These are phyloP conservation scores for Enteromius afrohamiltoni DNA, from an alignment of 2,797 vertebrate genomes.

Conservation along the genomic window DNA sequence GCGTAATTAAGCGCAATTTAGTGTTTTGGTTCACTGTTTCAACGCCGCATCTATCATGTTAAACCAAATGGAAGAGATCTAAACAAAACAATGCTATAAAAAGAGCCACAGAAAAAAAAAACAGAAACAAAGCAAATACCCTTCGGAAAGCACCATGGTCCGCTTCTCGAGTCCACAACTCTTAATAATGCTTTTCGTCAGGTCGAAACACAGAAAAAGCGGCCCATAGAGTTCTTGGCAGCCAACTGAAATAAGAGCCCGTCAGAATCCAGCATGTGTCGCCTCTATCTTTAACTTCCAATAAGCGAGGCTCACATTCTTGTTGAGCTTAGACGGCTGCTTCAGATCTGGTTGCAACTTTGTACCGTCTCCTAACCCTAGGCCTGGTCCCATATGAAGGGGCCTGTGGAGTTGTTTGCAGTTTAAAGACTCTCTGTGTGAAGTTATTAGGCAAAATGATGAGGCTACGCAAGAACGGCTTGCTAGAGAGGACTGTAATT, in stretches of 20 bases:
- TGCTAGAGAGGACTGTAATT: constrained; percentile 34
- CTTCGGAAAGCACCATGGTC: constrained; percentile 80
- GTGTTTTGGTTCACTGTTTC: constrained; percentile 8
- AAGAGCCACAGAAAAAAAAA: neutral
- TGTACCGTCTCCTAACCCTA: constrained; percentile 65
- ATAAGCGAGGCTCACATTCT: constrained; percentile 94
- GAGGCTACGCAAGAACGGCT: constrained; percentile 15
- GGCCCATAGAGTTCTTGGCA: constrained; percentile 58
- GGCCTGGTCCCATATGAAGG: constrained; percentile 59
- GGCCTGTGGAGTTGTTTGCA: constrained; percentile 23
- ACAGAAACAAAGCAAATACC: constrained; percentile 79
- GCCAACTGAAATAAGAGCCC: constrained; percentile 82
- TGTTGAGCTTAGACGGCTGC: constrained; percentile 84
- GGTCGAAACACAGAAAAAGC: constrained; percentile 66
- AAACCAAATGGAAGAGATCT: neutral
- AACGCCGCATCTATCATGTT: constrained; percentile 16
- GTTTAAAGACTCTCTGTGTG: constrained; percentile 24
- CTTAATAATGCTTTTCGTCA: constrained; percentile 34
- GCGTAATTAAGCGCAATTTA: neutral
- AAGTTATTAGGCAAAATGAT: constrained; percentile 48
- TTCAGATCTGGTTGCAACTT: constrained; percentile 83
- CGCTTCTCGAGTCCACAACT: constrained; percentile 51
- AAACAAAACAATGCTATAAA: constrained; percentile 1
- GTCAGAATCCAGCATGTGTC: constrained; percentile 79
- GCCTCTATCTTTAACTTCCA: constrained; percentile 98